Evolutionary conservation across 2,888 invertebrate species (phyloP).

Genomic region (Cyrtodaria siliqua): DNA sequence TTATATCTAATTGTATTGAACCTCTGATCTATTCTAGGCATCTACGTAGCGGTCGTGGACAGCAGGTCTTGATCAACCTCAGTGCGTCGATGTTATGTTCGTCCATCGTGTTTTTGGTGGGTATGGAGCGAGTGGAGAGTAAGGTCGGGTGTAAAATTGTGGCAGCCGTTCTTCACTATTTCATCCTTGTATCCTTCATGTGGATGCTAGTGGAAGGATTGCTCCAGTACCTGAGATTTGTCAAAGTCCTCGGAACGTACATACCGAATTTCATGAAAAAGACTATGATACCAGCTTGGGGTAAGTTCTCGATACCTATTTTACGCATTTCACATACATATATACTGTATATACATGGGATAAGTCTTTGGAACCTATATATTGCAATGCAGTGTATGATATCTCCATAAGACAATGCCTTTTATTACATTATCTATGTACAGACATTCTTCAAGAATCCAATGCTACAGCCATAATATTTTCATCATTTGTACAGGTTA

Average conservation of each 20-base stretch:
- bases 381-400: no score
- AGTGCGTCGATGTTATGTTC: slow-evolving; percentile 89
- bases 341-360: no score
- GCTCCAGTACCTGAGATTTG: slow-evolving; percentile 90
- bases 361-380: no score
- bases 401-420: no score
- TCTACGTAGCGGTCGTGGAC: slow-evolving; percentile 89
- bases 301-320: slow-evolving; percentile 20
- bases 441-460: no score
- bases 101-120: slow-evolving; percentile 86
- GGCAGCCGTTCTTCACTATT: slow-evolving; percentile 89
- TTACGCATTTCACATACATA: no score
- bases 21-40: slow-evolving; percentile 83
- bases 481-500: no score
- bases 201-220: slow-evolving; percentile 91
- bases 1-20: no score
- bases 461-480: no score
- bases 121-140: slow-evolving; percentile 80
- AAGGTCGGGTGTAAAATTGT: slow-evolving; percentile 88
- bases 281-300: slow-evolving; percentile 87
- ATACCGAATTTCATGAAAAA: slow-evolving; percentile 89
- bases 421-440: no score
- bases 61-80: slow-evolving; percentile 90
- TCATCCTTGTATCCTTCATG: slow-evolving; percentile 78
- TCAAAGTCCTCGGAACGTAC: slow-evolving; percentile 89